Evolutionary conservation across 64 coral and sea anemone genomes (phyloP), one percentile per base, ranked within the genome.

Genomic region (Montipora sp.): DNA sequence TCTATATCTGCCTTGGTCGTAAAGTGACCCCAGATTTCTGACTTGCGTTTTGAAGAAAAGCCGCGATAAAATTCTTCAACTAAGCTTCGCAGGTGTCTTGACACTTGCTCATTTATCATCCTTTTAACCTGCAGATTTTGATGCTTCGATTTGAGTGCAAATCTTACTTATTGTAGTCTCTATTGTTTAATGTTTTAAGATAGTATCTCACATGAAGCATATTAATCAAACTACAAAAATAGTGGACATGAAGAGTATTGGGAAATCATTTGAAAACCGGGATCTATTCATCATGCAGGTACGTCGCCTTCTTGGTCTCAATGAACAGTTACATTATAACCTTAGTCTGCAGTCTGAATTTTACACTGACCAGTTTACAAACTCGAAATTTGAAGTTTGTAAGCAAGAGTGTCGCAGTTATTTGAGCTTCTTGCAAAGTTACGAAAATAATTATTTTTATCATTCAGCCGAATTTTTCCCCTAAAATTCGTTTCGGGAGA

Each of bases 221-320:
- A 83, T 66, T 5, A 63, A 66, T 65, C 57, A 66, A 45, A 83
- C 9, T 1, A 63, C 58, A 47, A 45, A 16, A 45, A 15, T 83
- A 8, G 80, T 67, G 14, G 4, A 66, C 58, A 65, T 83, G 80
- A 61, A 21, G 3, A 80, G 48, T 18, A 59, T 90, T 13, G 88
- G 88, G 15, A 80, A 90, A 80, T 90, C 88, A 13, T 72, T 80
- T 61, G 88, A 90, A 53, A 72, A 90, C 59, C 80, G 88, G 20
- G 48, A 48, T 3, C 46, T 68, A 24, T 65, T 51, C 47, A 16
- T 79, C 22, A 69, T 90, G 15, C 16, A 80, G 88, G 88, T 90
- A 55, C 8, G 11, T 0, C 27, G 24, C n/a, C 5, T 4, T 48
- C 14, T 79, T 24, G 0, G 3, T 19, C 12, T 18, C 14, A 13